These are phyloP conservation scores for Porites australiensis DNA, from an alignment of 64 coral and sea anemone species.

Conservation along the genomic window DNA sequence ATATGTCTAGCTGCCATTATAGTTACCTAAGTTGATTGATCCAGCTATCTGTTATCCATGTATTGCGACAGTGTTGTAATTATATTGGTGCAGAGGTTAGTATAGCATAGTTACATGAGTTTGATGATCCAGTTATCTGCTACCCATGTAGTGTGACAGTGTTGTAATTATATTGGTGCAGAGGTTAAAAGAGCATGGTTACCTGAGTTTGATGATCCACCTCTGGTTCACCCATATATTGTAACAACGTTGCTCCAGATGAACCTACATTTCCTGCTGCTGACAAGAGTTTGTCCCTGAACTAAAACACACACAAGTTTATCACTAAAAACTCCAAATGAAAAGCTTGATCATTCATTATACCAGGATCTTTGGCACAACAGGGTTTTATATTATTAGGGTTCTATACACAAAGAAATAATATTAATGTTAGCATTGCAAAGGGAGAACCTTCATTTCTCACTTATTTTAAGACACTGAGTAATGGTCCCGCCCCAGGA, in stretches of 20 bases:
- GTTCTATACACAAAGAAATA: too few relatives aligned
- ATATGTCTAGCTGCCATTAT: too few relatives aligned
- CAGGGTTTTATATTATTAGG: background rate
- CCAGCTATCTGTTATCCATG: constrained; percentile 75
- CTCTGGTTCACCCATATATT: constrained; percentile 96
- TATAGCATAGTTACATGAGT: constrained; percentile 49
- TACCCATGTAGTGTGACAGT: constrained; percentile 80
- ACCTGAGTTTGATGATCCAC: constrained; percentile 95
- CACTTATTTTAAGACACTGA: too few relatives aligned
- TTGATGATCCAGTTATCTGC: constrained; percentile 74
- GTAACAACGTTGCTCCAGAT: constrained; percentile 82
- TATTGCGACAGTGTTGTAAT: constrained; percentile 53
- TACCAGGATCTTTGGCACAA: background rate
- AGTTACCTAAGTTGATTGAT: constrained; percentile 75
- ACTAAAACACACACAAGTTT: background rate
- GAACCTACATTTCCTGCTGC: constrained; percentile 89
- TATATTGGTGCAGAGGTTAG: too few relatives aligned
- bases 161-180: background rate
- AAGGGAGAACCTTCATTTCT: too few relatives aligned
- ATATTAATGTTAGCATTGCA: too few relatives aligned
- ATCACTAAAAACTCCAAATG: background rate
- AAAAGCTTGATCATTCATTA: background rate
- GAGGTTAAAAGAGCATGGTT: background rate
- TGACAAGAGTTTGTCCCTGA: constrained; percentile 75
- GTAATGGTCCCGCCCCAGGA: too few relatives aligned